phyloP scores from a whole-genome alignment of 2,888 invertebrate species.

The Podabrus alpinus region DNA sequence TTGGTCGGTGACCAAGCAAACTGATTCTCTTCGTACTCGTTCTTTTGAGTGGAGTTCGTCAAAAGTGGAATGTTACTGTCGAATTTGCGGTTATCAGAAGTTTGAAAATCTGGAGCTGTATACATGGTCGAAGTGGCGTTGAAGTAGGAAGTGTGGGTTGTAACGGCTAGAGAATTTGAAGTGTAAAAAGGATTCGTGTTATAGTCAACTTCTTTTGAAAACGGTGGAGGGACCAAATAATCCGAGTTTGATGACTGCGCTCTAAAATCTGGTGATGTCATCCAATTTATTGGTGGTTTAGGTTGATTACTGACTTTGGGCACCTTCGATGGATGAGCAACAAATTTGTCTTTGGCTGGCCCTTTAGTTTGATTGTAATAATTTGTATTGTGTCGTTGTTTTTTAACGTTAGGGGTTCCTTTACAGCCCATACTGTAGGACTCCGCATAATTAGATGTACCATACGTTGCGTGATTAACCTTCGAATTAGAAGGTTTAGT shows the following conservation, averaged over 20 bases:
- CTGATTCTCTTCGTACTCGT: conserved; percentile 55
- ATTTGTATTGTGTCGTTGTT: conserved; percentile 6
- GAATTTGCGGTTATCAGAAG: conserved; percentile 38
- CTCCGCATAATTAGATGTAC: conserved; percentile 10
- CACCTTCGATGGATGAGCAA: neutral
- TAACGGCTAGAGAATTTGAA: conserved; percentile 38
- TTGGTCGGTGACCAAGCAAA: conserved; percentile 64
- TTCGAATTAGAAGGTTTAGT: neutral
- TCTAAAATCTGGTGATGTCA: conserved; percentile 62
- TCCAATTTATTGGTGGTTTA: conserved; percentile 64
- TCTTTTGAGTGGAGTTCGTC: conserved; percentile 41
- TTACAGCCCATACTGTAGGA: conserved; percentile 10
- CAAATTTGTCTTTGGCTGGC: conserved; percentile 14
- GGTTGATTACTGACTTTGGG: conserved; percentile 35
- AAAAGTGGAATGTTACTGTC: conserved; percentile 37
- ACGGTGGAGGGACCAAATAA: conserved; percentile 55
- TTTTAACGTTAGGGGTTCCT: conserved; percentile 1
- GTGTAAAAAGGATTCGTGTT: conserved; percentile 40
- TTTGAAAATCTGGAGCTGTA: conserved; percentile 36
- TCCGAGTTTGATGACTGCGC: conserved; percentile 50
- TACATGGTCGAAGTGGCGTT: conserved; percentile 40
- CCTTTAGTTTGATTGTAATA: conserved; percentile 19
- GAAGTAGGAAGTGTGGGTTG: conserved; percentile 42
- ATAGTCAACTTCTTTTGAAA: conserved; percentile 51
- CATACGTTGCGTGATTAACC: neutral